Percentiles rank a stretch among this genome's conserved stretches.
Evolutionary conservation across 2,888 invertebrate species (phyloP).

Genomic region (Caenorhabditis sinica): DNA sequence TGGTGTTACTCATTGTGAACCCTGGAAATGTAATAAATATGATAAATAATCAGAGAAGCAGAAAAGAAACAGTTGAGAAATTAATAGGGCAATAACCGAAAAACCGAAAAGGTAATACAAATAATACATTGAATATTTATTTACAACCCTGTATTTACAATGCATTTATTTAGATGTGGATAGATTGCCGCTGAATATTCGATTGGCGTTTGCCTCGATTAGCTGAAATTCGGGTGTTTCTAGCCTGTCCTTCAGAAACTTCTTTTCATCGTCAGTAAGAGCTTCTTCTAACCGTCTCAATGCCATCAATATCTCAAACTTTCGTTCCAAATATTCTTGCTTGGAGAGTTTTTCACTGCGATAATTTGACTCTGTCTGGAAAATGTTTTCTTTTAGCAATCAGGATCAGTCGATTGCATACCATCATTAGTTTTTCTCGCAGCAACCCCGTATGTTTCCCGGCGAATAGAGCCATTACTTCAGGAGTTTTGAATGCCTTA

Average conservation of each 20-base stretch:
- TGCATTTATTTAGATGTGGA: background rate
- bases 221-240: conserved; percentile 53
- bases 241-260: conserved; percentile 53
- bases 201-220: conserved; percentile 49
- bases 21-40: background rate
- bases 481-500: conserved; percentile 89
- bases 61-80: background rate
- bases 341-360: conserved; percentile 27
- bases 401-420: background rate
- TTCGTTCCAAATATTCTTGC: conserved; percentile 47
- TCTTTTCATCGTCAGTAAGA: conserved; percentile 61
- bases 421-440: conserved; percentile 86
- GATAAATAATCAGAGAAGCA: background rate
- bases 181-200: conserved; percentile 44
- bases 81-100: background rate
- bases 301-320: conserved; percentile 70
- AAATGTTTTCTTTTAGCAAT: background rate
- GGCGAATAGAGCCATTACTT: conserved; percentile 89
- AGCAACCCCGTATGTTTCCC: conserved; percentile 88
- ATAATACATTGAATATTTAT: conserved; percentile 29
- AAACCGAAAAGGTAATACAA: background rate
- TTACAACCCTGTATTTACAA: conserved; percentile 4
- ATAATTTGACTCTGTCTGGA: conserved; percentile 27
- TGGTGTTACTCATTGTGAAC: background rate
- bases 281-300: conserved; percentile 65